Conservation (phyloP, 1,140 invertebrate species). For the Asbolus verrucosus region DNA sequence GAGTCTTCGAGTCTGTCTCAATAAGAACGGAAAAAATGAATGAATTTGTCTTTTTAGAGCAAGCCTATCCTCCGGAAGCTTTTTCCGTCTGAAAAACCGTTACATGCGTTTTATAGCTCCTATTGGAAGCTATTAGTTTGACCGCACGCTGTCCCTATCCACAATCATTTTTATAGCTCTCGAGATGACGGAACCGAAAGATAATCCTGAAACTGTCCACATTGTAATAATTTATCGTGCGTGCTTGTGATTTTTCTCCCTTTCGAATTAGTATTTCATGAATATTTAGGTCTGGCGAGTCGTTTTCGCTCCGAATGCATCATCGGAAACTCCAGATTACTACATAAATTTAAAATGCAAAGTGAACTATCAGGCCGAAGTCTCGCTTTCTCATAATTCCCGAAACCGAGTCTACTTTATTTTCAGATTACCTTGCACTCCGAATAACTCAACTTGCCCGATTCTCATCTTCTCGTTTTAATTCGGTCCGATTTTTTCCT, state of each 20-base stretch:
- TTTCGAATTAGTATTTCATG: slow-evolving; percentile 4
- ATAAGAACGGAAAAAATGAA: not conserved
- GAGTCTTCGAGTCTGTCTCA: slow-evolving; percentile 6
- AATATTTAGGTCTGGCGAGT: not conserved
- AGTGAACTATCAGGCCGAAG: slow-evolving; percentile 21
- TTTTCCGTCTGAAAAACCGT: slow-evolving; percentile 20
- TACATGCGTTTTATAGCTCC: slow-evolving; percentile 28
- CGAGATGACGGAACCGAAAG: slow-evolving; percentile 3
- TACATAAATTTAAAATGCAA: slow-evolving; percentile 44
- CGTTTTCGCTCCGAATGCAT: not conserved
- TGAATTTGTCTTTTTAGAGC: slow-evolving; percentile 19
- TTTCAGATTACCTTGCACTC: slow-evolving; percentile 19
- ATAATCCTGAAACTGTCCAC: slow-evolving; percentile 6
- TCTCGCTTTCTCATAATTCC: slow-evolving; percentile 28
- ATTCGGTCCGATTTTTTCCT: slow-evolving; percentile 3
- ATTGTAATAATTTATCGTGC: slow-evolving; percentile 16
- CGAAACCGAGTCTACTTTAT: slow-evolving; percentile 22
- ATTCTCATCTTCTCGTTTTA: slow-evolving; percentile 6
- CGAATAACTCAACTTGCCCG: slow-evolving; percentile 22
- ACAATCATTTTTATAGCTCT: slow-evolving; percentile 19
- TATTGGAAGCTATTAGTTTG: slow-evolving; percentile 35
- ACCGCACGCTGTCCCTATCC: not conserved
- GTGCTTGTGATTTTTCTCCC: not conserved
- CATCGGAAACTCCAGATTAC: slow-evolving; percentile 32
- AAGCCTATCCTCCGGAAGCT: not conserved